These are phyloP conservation scores for Alethe diademata DNA, from an alignment of 2,113 vertebrate species.

Conservation along the genomic window DNA sequence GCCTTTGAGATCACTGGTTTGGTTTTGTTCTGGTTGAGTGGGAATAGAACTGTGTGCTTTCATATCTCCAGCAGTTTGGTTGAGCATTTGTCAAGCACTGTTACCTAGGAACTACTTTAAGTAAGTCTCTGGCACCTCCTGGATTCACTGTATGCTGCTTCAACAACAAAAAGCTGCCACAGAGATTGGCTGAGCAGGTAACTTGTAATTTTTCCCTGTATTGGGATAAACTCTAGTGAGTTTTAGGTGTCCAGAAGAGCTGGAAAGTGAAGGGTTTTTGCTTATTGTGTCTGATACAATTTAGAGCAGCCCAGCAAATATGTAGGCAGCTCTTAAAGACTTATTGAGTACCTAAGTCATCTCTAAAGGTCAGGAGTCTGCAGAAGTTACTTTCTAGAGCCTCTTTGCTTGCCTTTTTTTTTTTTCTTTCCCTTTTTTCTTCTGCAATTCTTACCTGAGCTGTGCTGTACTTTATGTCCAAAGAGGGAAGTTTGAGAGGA, in stretches of 20 bases:
- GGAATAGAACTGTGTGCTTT: background rate
- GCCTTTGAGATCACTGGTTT: background rate
- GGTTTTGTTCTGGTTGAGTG: background rate
- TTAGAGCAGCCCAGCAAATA: background rate
- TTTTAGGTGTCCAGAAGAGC: background rate
- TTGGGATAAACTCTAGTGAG: background rate
- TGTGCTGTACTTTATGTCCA: background rate
- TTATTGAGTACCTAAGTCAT: background rate
- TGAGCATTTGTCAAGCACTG: background rate
- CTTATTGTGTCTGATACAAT: background rate
- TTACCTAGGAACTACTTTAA: background rate
- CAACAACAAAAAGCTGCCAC: background rate
- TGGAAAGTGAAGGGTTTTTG: background rate
- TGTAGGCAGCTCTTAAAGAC: background rate
- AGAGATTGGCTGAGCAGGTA: background rate
- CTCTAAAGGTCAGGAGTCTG: background rate
- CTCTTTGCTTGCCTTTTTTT: background rate
- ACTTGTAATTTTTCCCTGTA: background rate
- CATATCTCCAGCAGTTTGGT: background rate
- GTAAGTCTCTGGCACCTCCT: background rate
- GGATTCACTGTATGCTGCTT: background rate
- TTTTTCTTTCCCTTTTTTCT: accelerated
- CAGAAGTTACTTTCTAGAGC: background rate
- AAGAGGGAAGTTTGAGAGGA: background rate
- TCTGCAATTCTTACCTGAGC: background rate